These are phyloP conservation scores for Sisyra terminalis DNA, from an alignment of 2,888 invertebrate genomes.

Conservation along the genomic window DNA sequence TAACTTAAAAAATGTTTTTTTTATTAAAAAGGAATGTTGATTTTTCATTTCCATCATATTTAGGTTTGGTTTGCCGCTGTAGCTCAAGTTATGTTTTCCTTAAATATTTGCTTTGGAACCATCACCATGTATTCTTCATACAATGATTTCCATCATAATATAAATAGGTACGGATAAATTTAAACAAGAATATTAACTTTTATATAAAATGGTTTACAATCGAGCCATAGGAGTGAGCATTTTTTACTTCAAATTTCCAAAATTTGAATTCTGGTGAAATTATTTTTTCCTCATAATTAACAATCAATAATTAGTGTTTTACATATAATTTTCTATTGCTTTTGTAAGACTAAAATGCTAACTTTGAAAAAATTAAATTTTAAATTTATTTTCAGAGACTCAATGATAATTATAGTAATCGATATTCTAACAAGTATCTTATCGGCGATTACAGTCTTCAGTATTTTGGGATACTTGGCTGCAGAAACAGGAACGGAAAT, in stretches of 20 bases:
- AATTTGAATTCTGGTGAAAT: too few species aligned
- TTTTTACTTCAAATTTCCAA: too few species aligned
- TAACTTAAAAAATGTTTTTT: neutral
- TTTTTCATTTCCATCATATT: slow-evolving; percentile 13
- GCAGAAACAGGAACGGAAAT: too few species aligned
- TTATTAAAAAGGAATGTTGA: too few species aligned
- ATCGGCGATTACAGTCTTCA: too few species aligned
- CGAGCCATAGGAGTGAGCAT: too few species aligned
- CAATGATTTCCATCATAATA: slow-evolving; percentile 51
- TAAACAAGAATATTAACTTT: neutral
- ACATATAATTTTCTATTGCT: too few species aligned
- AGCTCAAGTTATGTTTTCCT: slow-evolving; percentile 63
- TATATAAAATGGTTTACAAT: neutral
- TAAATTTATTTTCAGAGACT: slow-evolving; percentile 36
- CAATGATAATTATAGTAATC: slow-evolving; percentile 30
- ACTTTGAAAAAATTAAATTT: neutral
- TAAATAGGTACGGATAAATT: slow-evolving; percentile 37
- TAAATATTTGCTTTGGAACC: slow-evolving; percentile 57
- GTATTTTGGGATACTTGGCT: too few species aligned
- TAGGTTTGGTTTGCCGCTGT: slow-evolving; percentile 67
- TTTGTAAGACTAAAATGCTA: neutral
- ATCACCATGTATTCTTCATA: slow-evolving; percentile 67
- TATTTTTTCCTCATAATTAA: too few species aligned
- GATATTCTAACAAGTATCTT: too few species aligned
- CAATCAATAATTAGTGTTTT: too few species aligned